phyloP scores from a whole-genome alignment of 2,888 invertebrate species.

The Machimus rusticus region DNA sequence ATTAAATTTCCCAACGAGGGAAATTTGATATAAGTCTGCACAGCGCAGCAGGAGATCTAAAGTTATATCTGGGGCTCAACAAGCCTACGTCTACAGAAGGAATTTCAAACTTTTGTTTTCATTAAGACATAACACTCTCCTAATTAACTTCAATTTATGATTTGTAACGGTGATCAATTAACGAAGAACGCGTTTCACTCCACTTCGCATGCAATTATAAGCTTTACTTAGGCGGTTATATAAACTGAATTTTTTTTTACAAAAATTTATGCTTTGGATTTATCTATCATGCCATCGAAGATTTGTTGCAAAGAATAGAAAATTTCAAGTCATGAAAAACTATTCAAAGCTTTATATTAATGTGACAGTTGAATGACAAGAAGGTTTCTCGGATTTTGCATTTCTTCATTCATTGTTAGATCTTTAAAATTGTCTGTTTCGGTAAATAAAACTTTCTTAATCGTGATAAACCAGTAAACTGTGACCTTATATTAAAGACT shows the following conservation, averaged over 20 bases:
- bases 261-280: background rate
- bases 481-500: background rate
- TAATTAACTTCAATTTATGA: background rate
- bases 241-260: background rate
- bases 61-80: background rate
- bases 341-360: background rate
- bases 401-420: background rate
- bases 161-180: background rate
- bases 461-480: background rate
- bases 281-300: background rate
- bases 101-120: background rate
- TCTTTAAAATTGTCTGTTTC: background rate
- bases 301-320: background rate
- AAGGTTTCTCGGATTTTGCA: background rate
- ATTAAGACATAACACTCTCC: background rate
- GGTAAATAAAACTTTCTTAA: background rate
- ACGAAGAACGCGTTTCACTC: background rate
- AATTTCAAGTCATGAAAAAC: background rate
- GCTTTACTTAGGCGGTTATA: background rate
- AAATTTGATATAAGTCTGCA: background rate
- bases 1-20: background rate
- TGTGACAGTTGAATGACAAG: background rate
- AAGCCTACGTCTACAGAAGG: background rate
- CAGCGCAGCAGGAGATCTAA: background rate
- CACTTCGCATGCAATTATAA: background rate